Conservation (phyloP, 2,113 vertebrate species). For the Takifugu flavidus region DNA sequence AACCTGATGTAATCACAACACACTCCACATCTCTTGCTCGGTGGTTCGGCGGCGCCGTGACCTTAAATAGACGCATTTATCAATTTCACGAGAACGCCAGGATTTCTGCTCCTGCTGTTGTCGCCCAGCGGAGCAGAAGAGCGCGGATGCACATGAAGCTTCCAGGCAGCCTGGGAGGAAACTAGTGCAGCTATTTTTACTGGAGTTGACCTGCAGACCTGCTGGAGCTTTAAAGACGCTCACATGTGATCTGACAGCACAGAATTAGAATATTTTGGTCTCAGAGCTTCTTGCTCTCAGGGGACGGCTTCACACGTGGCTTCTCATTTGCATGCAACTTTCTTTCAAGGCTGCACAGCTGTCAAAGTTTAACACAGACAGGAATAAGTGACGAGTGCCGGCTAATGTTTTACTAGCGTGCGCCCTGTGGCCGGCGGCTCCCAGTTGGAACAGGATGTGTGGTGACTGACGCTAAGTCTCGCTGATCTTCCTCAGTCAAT, state of each 20-base stretch:
- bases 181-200: slow-evolving; percentile 9
- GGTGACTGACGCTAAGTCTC: slow-evolving; percentile 28
- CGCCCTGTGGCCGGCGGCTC: slow-evolving; percentile 9
- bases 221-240: neutral
- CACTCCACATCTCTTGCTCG: too few relatives aligned
- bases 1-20: too few relatives aligned
- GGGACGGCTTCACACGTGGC: neutral
- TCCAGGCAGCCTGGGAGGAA: slow-evolving; percentile 5
- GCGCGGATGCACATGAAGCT: slow-evolving; percentile 1
- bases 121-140: too few relatives aligned
- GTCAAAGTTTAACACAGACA: neutral
- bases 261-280: neutral
- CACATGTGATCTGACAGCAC: neutral
- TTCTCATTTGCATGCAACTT: slow-evolving; percentile 13
- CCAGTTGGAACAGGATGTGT: slow-evolving; percentile 37
- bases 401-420: slow-evolving; percentile 46
- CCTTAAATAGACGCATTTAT: too few relatives aligned
- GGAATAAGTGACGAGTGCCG: neutral
- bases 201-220: slow-evolving; percentile 1
- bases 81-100: neutral
- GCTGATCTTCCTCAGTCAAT: slow-evolving; percentile 41
- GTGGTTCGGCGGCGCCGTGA: too few relatives aligned
- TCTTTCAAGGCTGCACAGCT: slow-evolving; percentile 2
- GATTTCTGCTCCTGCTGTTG: too few relatives aligned
- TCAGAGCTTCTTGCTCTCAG: neutral